A percentile compares a stretch with the other conserved stretches of the same genome.
phyloP scores from a whole-genome alignment of 2,888 invertebrate species.

The Parnassius smintheus region DNA sequence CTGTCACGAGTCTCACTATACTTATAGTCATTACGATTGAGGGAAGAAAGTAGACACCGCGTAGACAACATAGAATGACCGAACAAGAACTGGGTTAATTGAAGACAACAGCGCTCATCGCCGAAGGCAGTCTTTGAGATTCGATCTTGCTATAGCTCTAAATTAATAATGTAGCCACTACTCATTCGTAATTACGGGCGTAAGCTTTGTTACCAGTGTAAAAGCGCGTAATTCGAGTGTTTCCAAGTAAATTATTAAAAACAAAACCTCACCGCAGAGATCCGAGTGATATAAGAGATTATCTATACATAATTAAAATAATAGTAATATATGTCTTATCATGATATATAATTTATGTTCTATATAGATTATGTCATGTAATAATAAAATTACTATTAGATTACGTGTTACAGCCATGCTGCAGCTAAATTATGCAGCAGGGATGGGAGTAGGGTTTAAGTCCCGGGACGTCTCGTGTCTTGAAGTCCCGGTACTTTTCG shows the following conservation, averaged over 20 bases:
- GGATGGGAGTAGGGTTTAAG: no score
- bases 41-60: constrained; percentile 77
- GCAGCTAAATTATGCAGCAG: no score
- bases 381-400: no score
- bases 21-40: constrained; percentile 58
- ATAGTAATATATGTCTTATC: no score
- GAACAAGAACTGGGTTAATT: constrained; percentile 73
- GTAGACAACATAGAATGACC: constrained; percentile 71
- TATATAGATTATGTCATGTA: no score
- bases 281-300: no score
- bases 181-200: constrained; percentile 21
- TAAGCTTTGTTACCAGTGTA: constrained; percentile 1
- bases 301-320: no score
- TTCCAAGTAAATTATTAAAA: constrained; percentile 5
- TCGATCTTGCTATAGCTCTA: constrained; percentile 54
- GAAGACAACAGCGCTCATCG: constrained; percentile 67
- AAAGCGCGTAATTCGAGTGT: constrained; percentile 9
- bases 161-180: constrained; percentile 34
- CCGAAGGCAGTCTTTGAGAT: constrained; percentile 57
- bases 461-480: no score
- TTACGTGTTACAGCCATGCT: no score
- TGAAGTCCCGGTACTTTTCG: no score
- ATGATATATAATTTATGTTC: no score
- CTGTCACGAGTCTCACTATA: constrained; percentile 54
- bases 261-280: no score